phyloP scores from a whole-genome alignment of 2,797 vertebrate species.

The Microhierax caerulescens region DNA sequence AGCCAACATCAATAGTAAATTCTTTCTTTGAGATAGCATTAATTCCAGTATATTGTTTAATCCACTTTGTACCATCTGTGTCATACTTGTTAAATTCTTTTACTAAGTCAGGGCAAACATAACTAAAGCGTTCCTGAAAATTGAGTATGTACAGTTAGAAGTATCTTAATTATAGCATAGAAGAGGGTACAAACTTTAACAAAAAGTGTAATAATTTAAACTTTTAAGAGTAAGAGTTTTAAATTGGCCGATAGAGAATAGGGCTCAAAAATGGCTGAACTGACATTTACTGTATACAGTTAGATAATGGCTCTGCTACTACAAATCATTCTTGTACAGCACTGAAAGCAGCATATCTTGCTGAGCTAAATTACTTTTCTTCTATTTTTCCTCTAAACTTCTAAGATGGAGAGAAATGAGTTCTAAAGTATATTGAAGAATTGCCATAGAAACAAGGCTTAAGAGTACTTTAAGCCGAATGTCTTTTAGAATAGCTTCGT shows the following conservation, averaged over 20 bases:
- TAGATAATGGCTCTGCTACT: not conserved
- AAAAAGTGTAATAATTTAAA: not conserved
- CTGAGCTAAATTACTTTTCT: conserved; percentile 1
- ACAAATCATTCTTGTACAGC: not conserved
- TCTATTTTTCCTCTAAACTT: not conserved
- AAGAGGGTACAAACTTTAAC: not conserved
- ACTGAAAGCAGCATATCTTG: not conserved
- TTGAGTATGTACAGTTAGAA: not conserved
- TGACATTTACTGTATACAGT: not conserved
- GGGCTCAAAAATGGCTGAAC: not conserved
- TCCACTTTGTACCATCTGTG: conserved; percentile 95
- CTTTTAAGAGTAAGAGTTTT: not conserved
- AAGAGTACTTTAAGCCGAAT: not conserved
- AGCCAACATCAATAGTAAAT: conserved; percentile 96
- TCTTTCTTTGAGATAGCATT: conserved; percentile 97
- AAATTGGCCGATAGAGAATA: not conserved
- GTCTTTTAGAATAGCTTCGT: not conserved
- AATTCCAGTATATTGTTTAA: conserved; percentile 96
- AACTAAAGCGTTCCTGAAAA: conserved; percentile 93
- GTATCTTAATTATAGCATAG: not conserved
- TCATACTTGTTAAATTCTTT: conserved; percentile 99
- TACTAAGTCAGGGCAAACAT: conserved; percentile 96
- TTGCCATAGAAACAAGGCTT: conserved; percentile 14
- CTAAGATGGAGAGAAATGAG: not conserved
- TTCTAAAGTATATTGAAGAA: not conserved